Evolutionary conservation across 2,797 vertebrate genomes (phyloP).

Genomic region (Mergus octosetaceus): DNA sequence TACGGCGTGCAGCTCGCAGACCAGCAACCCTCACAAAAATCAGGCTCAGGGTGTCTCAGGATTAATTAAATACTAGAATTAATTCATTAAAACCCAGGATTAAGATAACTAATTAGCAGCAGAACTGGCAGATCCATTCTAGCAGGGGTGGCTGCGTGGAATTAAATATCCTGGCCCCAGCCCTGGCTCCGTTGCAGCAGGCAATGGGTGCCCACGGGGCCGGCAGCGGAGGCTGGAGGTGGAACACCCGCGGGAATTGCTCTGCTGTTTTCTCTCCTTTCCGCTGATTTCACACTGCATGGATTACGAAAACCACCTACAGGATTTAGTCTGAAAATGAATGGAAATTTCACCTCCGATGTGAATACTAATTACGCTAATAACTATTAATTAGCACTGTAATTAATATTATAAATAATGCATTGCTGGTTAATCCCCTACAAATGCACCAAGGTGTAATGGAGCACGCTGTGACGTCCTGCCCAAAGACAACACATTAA

Average conservation of each 20-base stretch:
- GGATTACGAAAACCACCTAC: neutral
- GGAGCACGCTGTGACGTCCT: rapidly evolving
- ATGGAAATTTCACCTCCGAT: neutral
- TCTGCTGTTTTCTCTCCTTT: neutral
- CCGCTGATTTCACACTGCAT: neutral
- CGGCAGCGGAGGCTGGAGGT: neutral
- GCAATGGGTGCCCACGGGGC: neutral
- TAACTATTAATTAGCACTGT: neutral
- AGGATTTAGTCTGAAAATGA: neutral
- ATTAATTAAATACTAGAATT: neutral
- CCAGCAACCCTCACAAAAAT: neutral
- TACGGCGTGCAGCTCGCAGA: rapidly evolving
- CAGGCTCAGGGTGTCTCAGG: rapidly evolving
- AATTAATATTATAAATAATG: neutral
- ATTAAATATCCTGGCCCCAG: neutral
- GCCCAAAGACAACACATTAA: rapidly evolving
- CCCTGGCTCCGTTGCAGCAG: neutral
- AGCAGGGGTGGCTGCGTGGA: neutral
- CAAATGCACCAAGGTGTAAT: rapidly evolving
- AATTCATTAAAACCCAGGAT: neutral
- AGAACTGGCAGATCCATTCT: neutral
- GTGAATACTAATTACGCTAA: neutral
- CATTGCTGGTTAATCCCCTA: neutral
- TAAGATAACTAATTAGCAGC: slow-evolving; percentile 16
- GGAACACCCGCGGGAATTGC: neutral